A percentile compares a stretch with the other conserved stretches of the same genome.
Conservation (phyloP, 2,797 vertebrate species). For the Sebastes cheni region DNA sequence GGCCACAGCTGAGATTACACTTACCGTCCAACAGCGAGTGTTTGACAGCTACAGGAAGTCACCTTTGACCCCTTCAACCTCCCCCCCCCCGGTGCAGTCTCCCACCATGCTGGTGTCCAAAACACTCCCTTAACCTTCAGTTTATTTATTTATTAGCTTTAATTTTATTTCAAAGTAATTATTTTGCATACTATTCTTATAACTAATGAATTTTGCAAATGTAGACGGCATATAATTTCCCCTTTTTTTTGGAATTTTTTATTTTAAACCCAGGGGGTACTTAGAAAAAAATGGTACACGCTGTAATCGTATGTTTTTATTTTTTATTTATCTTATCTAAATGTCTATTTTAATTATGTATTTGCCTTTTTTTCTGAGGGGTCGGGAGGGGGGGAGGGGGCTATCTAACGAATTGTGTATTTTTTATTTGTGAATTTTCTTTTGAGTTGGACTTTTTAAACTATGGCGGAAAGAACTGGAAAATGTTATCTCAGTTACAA, state of each 20-base stretch:
- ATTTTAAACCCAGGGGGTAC: constrained; percentile 80
- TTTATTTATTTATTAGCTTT: constrained; percentile 88
- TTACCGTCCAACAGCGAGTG: constrained; percentile 72
- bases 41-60: constrained; percentile 82
- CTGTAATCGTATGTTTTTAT: constrained; percentile 83
- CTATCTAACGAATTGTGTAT: constrained; percentile 84
- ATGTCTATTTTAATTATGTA: constrained; percentile 87
- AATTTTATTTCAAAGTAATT: constrained; percentile 88
- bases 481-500: constrained; percentile 41
- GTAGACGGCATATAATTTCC: constrained; percentile 62
- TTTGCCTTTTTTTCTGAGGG: constrained; percentile 79
- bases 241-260: constrained; percentile 7
- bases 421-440: constrained; percentile 75
- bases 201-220: constrained; percentile 70
- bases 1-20: constrained; percentile 80
- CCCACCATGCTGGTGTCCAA: constrained; percentile 44
- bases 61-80: constrained; percentile 73
- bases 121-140: constrained; percentile 13
- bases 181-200: constrained; percentile 81
- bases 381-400: not conserved
- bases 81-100: constrained; percentile 50
- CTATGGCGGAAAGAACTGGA: constrained; percentile 65
- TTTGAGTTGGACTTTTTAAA: constrained; percentile 66
- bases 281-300: constrained; percentile 87
- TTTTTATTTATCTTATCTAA: constrained; percentile 93